A percentile compares a stretch with the other conserved stretches of the same genome.
Conservation (phyloP, 2,888 invertebrate genomes). For the Allygus modestus region DNA sequence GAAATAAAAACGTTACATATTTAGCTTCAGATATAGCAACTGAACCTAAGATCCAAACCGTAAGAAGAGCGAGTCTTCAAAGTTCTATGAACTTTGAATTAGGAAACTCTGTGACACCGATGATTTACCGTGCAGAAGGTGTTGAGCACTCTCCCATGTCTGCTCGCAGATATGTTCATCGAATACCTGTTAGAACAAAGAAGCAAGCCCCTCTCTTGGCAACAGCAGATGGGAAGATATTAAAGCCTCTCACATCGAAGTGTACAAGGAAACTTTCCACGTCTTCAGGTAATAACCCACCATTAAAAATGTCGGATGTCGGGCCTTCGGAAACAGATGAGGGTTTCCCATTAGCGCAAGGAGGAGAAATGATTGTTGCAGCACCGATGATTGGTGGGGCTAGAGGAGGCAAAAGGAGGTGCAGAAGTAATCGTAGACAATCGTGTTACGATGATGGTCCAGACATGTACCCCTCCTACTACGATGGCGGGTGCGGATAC, state of each 20-base stretch:
- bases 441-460: neutral
- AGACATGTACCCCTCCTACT: neutral
- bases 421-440: neutral
- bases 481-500: neutral
- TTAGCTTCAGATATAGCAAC: neutral
- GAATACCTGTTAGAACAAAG: neutral
- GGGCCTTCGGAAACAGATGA: neutral
- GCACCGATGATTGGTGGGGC: neutral
- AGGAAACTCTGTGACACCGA: neutral
- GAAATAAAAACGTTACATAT: neutral
- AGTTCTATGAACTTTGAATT: neutral
- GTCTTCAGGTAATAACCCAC: neutral
- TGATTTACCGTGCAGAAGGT: neutral
- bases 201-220: neutral
- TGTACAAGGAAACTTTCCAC: neutral
- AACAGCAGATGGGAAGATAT: neutral
- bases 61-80: neutral
- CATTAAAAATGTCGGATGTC: neutral
- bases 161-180: neutral
- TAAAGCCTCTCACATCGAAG: neutral
- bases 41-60: neutral
- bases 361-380: neutral
- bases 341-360: neutral
- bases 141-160: neutral
- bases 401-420: neutral